Evolutionary conservation across 2,888 invertebrate genomes (phyloP).

Genomic region (Sabatieria punctata): DNA sequence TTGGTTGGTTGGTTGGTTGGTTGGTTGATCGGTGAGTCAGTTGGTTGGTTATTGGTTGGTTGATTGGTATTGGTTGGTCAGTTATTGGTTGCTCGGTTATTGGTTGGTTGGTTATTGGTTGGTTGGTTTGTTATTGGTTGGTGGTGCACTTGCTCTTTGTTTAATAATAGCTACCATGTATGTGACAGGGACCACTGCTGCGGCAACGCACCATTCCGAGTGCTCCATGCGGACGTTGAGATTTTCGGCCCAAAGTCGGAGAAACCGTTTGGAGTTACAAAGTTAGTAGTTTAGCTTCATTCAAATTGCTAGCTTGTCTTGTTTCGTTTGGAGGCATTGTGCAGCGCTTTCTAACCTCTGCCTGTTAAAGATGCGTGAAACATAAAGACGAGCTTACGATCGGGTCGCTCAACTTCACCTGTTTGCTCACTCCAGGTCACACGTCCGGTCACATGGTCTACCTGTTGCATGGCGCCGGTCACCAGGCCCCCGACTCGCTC

Average conservation of each 20-base stretch:
- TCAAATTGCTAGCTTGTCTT: background rate
- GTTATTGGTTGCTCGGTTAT: no score
- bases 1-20: no score
- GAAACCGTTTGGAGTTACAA: background rate
- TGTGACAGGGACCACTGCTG: background rate
- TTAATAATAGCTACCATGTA: no score
- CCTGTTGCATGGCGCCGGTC: background rate
- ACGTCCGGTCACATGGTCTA: background rate
- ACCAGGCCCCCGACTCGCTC: background rate
- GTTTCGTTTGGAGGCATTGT: background rate
- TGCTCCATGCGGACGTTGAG: background rate
- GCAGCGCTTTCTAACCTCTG: no score
- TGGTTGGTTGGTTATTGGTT: no score
- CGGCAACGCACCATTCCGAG: background rate
- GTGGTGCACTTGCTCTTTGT: no score
- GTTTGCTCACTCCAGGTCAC: background rate
- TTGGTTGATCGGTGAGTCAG: no score
- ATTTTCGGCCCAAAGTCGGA: background rate
- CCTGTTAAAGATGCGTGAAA: background rate
- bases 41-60: no score
- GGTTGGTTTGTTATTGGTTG: no score
- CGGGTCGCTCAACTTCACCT: background rate
- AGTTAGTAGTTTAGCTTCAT: background rate
- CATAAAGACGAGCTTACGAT: background rate
- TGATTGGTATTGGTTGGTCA: no score